Conservation (phyloP, 2,113 vertebrate genomes). For the Rhabdornis inornatus region DNA sequence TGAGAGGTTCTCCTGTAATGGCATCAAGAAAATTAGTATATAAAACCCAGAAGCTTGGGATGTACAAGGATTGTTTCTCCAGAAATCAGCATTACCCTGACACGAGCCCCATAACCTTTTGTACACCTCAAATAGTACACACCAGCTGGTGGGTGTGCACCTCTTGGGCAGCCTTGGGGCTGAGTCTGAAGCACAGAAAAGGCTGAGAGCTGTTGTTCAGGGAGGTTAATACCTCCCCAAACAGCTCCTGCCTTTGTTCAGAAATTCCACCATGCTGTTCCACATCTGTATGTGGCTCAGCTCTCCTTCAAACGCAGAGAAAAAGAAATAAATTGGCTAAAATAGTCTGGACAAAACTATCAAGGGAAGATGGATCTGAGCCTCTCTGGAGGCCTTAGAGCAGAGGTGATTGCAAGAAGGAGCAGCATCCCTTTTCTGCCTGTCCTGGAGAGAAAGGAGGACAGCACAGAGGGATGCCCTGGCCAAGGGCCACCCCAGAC, state of each 20-base stretch:
- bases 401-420: neutral
- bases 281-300: neutral
- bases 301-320: neutral
- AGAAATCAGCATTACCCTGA: neutral
- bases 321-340: neutral
- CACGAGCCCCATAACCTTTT: neutral
- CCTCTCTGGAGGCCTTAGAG: neutral
- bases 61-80: neutral
- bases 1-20: neutral
- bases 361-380: neutral
- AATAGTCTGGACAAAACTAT: neutral
- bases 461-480: neutral
- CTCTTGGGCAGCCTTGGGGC: neutral
- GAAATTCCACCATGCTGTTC: neutral
- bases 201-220: neutral
- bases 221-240: neutral
- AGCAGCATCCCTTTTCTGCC: neutral
- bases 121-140: neutral
- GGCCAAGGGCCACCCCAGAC: rapidly evolving
- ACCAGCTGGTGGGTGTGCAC: neutral
- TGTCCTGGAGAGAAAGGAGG: neutral
- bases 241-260: neutral
- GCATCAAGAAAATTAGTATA: neutral
- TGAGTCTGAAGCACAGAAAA: neutral
- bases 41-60: neutral